Evolutionary conservation across 2,888 invertebrate genomes (phyloP).

Genomic region (Drosophila neutralis): DNA sequence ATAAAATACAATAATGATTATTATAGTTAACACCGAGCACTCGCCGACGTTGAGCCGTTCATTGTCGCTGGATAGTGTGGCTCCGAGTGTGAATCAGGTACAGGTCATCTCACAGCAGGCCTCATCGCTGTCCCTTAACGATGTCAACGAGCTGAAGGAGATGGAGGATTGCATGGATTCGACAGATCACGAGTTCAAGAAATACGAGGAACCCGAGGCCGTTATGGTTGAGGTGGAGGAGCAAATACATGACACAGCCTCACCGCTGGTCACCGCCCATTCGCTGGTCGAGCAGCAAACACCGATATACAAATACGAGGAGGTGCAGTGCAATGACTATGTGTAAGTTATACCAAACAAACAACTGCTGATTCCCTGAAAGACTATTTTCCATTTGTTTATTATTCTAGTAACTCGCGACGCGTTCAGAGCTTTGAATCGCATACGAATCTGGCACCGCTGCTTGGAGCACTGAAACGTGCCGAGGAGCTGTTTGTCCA

Average conservation of each 20-base stretch:
- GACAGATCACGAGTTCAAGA: conserved; percentile 81
- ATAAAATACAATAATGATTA: not conserved
- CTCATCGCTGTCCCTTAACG: conserved; percentile 90
- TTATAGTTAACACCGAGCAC: conserved; percentile 75
- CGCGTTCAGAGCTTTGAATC: conserved; percentile 84
- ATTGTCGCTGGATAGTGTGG: conserved; percentile 91
- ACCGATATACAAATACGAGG: conserved; percentile 90
- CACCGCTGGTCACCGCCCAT: conserved; percentile 88
- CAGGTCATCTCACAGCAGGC: conserved; percentile 87
- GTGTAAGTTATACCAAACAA: conserved; percentile 84
- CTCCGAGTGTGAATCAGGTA: conserved; percentile 85
- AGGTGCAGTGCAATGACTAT: conserved; percentile 86
- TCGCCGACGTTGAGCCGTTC: conserved; percentile 88
- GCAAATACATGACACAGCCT: conserved; percentile 91
- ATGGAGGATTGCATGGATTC: conserved; percentile 82
- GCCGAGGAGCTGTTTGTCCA: conserved; percentile 76
- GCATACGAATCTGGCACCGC: conserved; percentile 80
- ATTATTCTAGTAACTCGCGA: conserved; percentile 73
- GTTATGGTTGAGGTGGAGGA: conserved; percentile 93
- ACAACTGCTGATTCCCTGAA: not conserved
- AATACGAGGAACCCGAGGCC: conserved; percentile 87
- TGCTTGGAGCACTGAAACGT: conserved; percentile 78
- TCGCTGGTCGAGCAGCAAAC: conserved; percentile 88
- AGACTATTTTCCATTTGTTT: not conserved
- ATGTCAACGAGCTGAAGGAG: conserved; percentile 89